Percentiles rank a stretch among this genome's conserved stretches.
Conservation (phyloP, 1,140 invertebrate species). For the Drosophila paulistorum region DNA sequence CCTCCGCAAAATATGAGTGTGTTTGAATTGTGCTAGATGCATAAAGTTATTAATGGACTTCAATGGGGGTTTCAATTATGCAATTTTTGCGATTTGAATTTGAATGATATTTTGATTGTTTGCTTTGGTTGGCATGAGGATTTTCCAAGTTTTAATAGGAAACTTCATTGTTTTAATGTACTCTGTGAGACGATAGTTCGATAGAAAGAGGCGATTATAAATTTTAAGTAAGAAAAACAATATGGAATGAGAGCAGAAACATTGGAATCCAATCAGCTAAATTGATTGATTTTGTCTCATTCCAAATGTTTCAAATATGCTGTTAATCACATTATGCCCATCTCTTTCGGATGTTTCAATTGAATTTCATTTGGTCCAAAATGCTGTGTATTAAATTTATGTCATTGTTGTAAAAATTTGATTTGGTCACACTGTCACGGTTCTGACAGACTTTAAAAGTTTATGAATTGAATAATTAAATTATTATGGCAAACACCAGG, state of each 20-base stretch:
- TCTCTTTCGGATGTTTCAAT: no score
- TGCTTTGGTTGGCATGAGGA: slow-evolving; percentile 36
- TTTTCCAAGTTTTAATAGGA: slow-evolving; percentile 17
- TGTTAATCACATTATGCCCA: no score
- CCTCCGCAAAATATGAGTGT: slow-evolving; percentile 27
- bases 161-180: slow-evolving; percentile 49
- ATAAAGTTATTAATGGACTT: slow-evolving; percentile 81
- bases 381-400: no score
- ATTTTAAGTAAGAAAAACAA: neutral
- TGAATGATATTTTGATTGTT: slow-evolving; percentile 80
- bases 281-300: neutral
- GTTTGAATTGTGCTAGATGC: slow-evolving; percentile 63
- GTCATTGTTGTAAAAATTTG: no score
- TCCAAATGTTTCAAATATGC: slow-evolving; percentile 1
- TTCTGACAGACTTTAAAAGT: no score
- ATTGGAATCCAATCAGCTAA: neutral
- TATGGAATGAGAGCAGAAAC: neutral
- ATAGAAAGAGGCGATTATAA: neutral
- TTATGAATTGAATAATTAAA: neutral
- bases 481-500: neutral
- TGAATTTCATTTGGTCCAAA: no score
- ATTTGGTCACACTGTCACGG: slow-evolving; percentile 3
- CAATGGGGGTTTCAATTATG: slow-evolving; percentile 78
- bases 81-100: slow-evolving; percentile 79
- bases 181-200: slow-evolving; percentile 17